Evolutionary conservation across 2,113 vertebrate species (phyloP).

Genomic region (Pipra filicauda): DNA sequence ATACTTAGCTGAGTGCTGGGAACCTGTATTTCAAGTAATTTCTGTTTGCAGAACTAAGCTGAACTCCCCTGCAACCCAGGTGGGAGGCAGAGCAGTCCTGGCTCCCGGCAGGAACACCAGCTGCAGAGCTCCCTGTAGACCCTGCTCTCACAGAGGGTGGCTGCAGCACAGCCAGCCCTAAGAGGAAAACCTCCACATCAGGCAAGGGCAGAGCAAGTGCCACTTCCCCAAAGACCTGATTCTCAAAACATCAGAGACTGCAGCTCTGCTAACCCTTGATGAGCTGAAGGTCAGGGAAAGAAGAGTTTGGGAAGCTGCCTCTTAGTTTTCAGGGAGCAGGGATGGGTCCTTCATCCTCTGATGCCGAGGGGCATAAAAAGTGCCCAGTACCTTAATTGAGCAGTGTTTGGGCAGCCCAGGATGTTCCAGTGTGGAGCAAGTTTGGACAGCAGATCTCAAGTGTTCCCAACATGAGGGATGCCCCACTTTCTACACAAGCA

Average conservation of each 20-base stretch:
- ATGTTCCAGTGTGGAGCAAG: background rate
- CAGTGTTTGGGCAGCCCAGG: background rate
- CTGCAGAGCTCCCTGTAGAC: background rate
- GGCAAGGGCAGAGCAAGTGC: background rate
- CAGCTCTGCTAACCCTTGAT: background rate
- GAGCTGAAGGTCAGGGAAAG: background rate
- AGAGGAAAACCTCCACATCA: background rate
- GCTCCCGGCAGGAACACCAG: background rate
- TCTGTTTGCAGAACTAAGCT: constrained; percentile 53
- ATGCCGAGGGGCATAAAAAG: background rate
- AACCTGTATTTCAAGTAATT: constrained; percentile 61
- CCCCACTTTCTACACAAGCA: background rate
- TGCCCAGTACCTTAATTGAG: background rate
- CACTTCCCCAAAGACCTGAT: background rate
- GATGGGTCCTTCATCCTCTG: background rate
- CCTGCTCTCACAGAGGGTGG: fast-evolving
- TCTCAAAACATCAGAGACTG: background rate
- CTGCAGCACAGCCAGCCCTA: background rate
- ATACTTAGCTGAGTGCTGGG: background rate
- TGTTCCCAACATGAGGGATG: background rate
- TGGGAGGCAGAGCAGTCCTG: constrained; percentile 25
- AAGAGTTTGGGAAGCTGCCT: background rate
- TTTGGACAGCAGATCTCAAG: background rate
- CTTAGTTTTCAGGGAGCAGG: background rate
- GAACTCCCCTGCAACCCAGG: constrained; percentile 14